Percentiles rank a stretch among this genome's conserved stretches.
Evolutionary conservation across 2,113 vertebrate species (phyloP).

Genomic region (Sander lucioperca): DNA sequence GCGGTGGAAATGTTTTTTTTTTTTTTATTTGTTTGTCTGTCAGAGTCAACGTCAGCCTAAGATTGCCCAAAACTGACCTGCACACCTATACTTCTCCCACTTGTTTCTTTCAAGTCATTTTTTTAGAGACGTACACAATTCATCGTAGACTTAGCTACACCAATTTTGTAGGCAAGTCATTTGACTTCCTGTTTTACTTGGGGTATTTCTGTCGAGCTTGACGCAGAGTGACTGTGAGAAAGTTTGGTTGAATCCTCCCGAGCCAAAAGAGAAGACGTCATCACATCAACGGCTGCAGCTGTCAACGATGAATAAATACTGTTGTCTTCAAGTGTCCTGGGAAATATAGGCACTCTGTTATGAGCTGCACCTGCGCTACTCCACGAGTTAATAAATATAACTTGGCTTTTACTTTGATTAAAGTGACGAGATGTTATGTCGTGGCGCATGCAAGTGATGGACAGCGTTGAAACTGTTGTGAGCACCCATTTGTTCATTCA

Average conservation of each 20-base stretch:
- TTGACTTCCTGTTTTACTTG: constrained; percentile 15
- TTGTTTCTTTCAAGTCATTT: background rate
- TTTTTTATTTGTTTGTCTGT: background rate
- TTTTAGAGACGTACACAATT: background rate
- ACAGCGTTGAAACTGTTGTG: background rate
- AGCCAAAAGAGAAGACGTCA: constrained; percentile 63
- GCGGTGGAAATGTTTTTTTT: background rate
- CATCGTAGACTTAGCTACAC: background rate
- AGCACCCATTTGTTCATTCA: background rate
- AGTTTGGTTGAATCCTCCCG: constrained; percentile 50
- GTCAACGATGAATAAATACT: constrained; percentile 62
- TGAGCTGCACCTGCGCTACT: constrained; percentile 13
- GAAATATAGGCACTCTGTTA: constrained; percentile 27
- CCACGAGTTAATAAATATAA: background rate
- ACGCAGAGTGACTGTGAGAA: constrained; percentile 55
- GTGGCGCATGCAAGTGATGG: background rate
- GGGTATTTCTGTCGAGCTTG: constrained; percentile 8
- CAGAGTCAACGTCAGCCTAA: background rate
- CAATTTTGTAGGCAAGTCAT: background rate
- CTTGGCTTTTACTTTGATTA: background rate
- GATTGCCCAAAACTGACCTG: background rate
- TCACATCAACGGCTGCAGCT: constrained; percentile 59
- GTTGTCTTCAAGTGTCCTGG: constrained; percentile 62
- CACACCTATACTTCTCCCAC: no score
- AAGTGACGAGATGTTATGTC: background rate